Percentiles rank a stretch among this genome's conserved stretches.
phyloP scores from a whole-genome alignment of 2,797 vertebrate genomes.

The Leuciscus waleckii region DNA sequence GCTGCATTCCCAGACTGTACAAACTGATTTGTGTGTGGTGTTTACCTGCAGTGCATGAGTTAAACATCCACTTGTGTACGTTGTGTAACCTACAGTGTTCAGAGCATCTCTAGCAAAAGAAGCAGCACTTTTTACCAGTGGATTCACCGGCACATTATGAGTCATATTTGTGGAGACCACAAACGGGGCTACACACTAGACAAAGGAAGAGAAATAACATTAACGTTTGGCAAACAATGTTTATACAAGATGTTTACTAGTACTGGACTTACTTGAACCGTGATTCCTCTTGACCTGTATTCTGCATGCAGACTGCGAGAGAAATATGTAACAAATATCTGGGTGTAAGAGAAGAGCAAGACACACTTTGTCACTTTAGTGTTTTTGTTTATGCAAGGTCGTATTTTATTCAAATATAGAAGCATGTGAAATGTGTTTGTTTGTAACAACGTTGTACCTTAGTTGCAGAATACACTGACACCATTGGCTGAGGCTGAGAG shows the following conservation, averaged over 20 bases:
- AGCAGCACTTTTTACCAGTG: conserved; percentile 70
- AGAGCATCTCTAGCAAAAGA: conserved; percentile 75
- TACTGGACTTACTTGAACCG: conserved; percentile 75
- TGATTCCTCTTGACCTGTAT: conserved; percentile 76
- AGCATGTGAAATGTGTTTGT: neutral
- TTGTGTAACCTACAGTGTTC: conserved; percentile 82
- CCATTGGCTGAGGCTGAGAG: conserved; percentile 71
- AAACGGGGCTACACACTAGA: conserved; percentile 77
- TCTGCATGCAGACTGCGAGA: conserved; percentile 77
- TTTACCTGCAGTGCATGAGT: conserved; percentile 80
- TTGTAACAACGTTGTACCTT: conserved; percentile 72
- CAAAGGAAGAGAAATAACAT: neutral
- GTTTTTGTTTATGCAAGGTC: neutral
- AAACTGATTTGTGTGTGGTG: neutral
- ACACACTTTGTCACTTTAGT: conserved; percentile 2
- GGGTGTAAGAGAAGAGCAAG: conserved; percentile 19
- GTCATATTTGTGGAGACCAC: conserved; percentile 82
- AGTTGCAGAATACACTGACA: conserved; percentile 77
- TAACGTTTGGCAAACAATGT: neutral
- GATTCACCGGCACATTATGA: conserved; percentile 20
- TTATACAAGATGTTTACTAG: neutral
- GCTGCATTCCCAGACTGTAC: neutral
- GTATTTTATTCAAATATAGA: neutral
- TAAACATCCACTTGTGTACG: conserved; percentile 78
- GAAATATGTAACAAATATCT: conserved; percentile 79